A percentile compares a stretch with the other conserved stretches of the same genome.
These are phyloP conservation scores for Microtus pennsylvanicus DNA, from an alignment of 2,113 vertebrate species.

Conservation along the genomic window DNA sequence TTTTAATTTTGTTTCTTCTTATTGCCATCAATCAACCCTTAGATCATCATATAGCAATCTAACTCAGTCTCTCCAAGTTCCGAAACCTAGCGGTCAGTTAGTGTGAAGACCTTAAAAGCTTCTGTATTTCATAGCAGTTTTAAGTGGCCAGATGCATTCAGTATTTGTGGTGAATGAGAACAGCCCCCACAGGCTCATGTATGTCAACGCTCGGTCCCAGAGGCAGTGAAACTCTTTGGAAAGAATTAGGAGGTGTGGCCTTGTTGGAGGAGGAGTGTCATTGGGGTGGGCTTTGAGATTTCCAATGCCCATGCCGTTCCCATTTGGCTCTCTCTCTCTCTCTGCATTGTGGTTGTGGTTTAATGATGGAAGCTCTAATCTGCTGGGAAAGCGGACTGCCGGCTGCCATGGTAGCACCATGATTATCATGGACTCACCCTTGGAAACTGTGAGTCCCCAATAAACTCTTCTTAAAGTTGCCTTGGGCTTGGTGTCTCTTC, in stretches of 20 bases:
- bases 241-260: not conserved
- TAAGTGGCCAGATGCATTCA: not conserved
- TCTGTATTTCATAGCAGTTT: not conserved
- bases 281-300: not conserved
- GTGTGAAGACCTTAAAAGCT: not conserved
- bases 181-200: not conserved
- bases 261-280: not conserved
- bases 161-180: not conserved
- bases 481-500: not conserved
- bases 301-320: not conserved
- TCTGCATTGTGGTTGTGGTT: not conserved
- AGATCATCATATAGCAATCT: not conserved
- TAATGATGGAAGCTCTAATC: not conserved
- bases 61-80: too few relatives aligned
- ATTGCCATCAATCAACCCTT: not conserved
- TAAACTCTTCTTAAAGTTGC: not conserved
- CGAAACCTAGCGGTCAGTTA: not conserved
- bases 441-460: not conserved
- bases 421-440: not conserved
- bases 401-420: not conserved
- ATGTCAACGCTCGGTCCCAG: not conserved
- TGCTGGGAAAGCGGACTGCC: not conserved
- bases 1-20: not conserved
- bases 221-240: not conserved
- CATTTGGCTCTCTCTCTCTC: not conserved